Evolutionary conservation across 1,140 invertebrate species (phyloP), one percentile per base, ranked within the genome.

Genomic region (Eubasilissa regina): DNA sequence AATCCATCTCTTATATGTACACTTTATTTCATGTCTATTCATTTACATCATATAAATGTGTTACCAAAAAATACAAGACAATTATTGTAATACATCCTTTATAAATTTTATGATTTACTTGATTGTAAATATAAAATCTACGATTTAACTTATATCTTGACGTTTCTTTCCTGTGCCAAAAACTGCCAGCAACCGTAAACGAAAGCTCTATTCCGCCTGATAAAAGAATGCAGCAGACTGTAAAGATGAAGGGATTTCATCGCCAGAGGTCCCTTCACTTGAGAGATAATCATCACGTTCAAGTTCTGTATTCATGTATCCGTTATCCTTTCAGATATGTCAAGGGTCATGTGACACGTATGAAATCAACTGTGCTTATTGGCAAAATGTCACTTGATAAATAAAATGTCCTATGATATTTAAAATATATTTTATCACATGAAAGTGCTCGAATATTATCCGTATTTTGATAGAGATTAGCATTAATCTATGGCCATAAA

Each of bases 141-240:
- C 25, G 15, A 55, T 17, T 15, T 55, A 17, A 3, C 13, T n/a
- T n/a, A n/a, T n/a, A n/a, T n/a, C n/a, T n/a, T 53, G 51, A 53
- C 13, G 51, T 53, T 55, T 17, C 19, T 8, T 4, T 21, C 35
- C 55, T 60, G 35, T 53, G 62, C 13, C 45, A 19, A 55, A 60
- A 19, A 53, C 21, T 15, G 72, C 48, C 15, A 72, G 6, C 13
- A 21, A 44, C 45, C 10, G 68, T 43, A 45, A 25, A 62, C 58
- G 53, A 35, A 76, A 15, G 74, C 51, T 80, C 55, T 62, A 80
- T 75, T 80, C 66, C 79, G 70, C 64, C 13, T 73, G 74, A 73
- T 77, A 51, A 56, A 48, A 62, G 60, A 21, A 66, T 15, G 55
- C 79, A 77, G 66, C 79, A 80, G 79, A 80, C 79, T 80, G 79